These are phyloP conservation scores for Chymomyza caudatula DNA, from an alignment of 2,888 invertebrate species.

Conservation along the genomic window DNA sequence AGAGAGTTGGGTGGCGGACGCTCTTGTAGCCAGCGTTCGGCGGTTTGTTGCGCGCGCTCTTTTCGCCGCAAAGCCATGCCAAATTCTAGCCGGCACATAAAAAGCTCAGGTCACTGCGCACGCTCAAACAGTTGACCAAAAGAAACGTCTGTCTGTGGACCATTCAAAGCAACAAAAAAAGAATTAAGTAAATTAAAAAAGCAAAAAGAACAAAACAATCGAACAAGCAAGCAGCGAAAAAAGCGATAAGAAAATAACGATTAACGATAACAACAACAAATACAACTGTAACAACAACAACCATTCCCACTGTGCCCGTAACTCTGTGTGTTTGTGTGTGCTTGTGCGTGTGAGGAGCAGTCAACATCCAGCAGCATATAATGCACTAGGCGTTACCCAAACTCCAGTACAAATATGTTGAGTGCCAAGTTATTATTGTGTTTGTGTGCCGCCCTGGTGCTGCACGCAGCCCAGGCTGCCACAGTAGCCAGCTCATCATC, in stretches of 20 bases:
- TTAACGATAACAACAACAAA: neutral
- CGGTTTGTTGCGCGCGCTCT: neutral
- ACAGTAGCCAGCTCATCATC: constrained; percentile 16
- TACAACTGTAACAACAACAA: constrained; percentile 32
- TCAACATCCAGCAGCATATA: neutral
- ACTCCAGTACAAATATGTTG: neutral
- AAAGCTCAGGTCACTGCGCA: constrained; percentile 71
- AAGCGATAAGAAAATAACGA: neutral
- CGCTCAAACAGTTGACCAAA: constrained; percentile 72
- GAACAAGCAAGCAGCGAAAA: no score
- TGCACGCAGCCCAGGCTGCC: constrained; percentile 33
- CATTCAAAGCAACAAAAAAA: constrained; percentile 14
- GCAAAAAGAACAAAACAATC: constrained; percentile 1
- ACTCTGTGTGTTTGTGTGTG: neutral
- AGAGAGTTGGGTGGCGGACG: neutral
- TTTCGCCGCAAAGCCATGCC: constrained; percentile 22
- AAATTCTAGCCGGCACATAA: constrained; percentile 69
- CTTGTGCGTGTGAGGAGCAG: neutral
- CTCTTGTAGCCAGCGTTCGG: neutral
- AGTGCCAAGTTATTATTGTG: constrained; percentile 39
- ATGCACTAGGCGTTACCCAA: neutral
- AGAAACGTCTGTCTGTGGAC: constrained; percentile 69
- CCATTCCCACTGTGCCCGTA: neutral
- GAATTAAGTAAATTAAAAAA: neutral
- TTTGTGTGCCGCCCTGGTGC: constrained; percentile 29